Conservation (phyloP, 2,888 invertebrate genomes). For the Hyposoter didymator region DNA sequence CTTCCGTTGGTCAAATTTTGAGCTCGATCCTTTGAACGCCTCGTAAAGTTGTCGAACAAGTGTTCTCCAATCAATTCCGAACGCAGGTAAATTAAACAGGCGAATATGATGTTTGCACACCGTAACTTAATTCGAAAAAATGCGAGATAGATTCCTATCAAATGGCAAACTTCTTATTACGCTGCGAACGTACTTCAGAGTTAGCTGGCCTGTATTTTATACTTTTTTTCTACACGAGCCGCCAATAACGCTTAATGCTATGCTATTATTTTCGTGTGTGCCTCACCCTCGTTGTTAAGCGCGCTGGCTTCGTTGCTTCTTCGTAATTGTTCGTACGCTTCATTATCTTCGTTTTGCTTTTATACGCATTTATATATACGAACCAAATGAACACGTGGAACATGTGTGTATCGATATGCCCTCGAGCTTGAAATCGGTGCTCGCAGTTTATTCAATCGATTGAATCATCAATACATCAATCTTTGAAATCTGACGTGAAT, state of each 20-base stretch:
- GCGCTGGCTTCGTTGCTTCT: constrained; percentile 47
- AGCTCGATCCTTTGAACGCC: neutral
- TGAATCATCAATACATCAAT: neutral
- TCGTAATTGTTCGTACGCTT: constrained; percentile 36
- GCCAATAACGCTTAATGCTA: constrained; percentile 60
- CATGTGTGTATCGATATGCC: constrained; percentile 23
- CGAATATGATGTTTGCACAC: constrained; percentile 38
- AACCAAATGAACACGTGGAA: constrained; percentile 22
- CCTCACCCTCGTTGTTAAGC: constrained; percentile 58
- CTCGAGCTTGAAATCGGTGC: constrained; percentile 4
- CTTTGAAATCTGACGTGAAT: neutral
- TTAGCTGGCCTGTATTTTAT: constrained; percentile 43
- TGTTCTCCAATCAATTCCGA: neutral
- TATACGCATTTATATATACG: neutral
- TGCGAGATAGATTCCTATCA: constrained; percentile 69
- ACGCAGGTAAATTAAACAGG: constrained; percentile 15
- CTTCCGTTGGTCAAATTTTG: neutral
- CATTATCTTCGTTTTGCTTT: constrained; percentile 44
- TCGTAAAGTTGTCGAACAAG: constrained; percentile 6
- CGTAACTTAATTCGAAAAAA: constrained; percentile 68
- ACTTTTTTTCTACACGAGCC: constrained; percentile 59
- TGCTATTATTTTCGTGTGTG: constrained; percentile 67
- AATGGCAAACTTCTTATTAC: constrained; percentile 66
- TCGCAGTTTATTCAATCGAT: neutral
- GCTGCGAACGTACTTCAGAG: constrained; percentile 13